Evolutionary conservation across 2,113 vertebrate species (phyloP).

Genomic region (Picathartes gymnocephalus): DNA sequence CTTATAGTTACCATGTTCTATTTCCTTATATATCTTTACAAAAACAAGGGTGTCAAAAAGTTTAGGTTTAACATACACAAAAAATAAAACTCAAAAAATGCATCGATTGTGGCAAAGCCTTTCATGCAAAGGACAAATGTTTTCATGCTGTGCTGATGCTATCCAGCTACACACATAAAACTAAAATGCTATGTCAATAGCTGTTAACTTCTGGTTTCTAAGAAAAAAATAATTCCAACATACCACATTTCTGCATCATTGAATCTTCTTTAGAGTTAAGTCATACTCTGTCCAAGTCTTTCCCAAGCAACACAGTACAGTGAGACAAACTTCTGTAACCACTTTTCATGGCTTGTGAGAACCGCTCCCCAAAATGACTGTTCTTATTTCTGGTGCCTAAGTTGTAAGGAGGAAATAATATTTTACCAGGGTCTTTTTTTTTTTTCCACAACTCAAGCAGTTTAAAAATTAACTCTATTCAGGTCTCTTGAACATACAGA

Average conservation of each 20-base stretch:
- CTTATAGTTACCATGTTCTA: background rate
- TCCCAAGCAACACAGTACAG: conserved; percentile 56
- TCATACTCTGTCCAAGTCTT: conserved; percentile 67
- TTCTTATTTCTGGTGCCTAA: conserved; percentile 35
- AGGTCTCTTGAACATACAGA: background rate
- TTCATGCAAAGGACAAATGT: accelerated
- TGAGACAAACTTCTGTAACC: conserved; percentile 53
- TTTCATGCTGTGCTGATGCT: background rate
- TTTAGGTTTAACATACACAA: background rate
- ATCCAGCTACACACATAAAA: background rate
- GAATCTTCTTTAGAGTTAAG: conserved; percentile 68
- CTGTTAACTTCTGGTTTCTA: background rate
- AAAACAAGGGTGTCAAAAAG: background rate
- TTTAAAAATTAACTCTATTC: background rate
- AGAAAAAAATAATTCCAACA: conserved; percentile 1
- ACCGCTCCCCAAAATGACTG: conserved; percentile 53
- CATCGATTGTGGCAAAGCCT: background rate
- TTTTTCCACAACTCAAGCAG: background rate
- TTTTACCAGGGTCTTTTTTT: background rate
- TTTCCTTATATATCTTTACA: background rate
- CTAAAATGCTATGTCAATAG: background rate
- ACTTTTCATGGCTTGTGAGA: conserved; percentile 69
- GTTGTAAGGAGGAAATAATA: background rate
- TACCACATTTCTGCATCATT: conserved; percentile 61
- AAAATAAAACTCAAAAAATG: background rate